Evolutionary conservation across 2,888 invertebrate genomes (phyloP), one percentile per base, ranked within the genome.

Genomic region (Luperina testacea): DNA sequence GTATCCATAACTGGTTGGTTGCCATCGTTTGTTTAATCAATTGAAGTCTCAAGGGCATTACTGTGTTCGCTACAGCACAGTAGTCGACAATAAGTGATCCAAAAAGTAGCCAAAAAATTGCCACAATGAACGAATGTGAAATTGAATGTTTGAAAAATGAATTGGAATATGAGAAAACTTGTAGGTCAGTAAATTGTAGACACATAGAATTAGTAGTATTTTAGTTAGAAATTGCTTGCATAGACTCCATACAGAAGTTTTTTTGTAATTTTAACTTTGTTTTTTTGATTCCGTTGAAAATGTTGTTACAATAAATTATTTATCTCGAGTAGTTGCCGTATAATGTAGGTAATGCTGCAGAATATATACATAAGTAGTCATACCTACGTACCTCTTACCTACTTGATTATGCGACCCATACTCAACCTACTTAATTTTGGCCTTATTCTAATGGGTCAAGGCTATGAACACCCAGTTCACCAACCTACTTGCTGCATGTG

Each of bases 121-220:
- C 65, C 68, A 91, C 77, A 91, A 96, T 96, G 95, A 94, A 94
- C 87, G 97, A 97, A 80, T 94, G 91, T 91, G 97, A 97, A 93
- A 94, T 97, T 78, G 97, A 97, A 70, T 91, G 87, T 85, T 91
- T 97, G 81, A 97, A 94, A 93, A 93, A 89, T 81, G 97, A 97
- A 92, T 90, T 96, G 86, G 97, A 97, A 78, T 96, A 96, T 84
- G 97, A 97, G 91, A 97, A 95, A 89, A 93, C 94, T 78, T 95
- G 94, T 92, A 95, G 97, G 97, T 97, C 80, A 91, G 93, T 90
- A 87, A 75, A 68, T 48, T 68, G 11, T 51, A 72, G 15, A 51
- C 6, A 8, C 32, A 7, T 76, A 57, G 0, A 24, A 53, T 9
- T 64, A 48, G 27, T 27, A 17, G 7, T 63, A 73, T 0, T 65